Evolutionary conservation across 2,888 invertebrate genomes (phyloP), one percentile per base, ranked within the genome.

Genomic region (Acleris laterana): DNA sequence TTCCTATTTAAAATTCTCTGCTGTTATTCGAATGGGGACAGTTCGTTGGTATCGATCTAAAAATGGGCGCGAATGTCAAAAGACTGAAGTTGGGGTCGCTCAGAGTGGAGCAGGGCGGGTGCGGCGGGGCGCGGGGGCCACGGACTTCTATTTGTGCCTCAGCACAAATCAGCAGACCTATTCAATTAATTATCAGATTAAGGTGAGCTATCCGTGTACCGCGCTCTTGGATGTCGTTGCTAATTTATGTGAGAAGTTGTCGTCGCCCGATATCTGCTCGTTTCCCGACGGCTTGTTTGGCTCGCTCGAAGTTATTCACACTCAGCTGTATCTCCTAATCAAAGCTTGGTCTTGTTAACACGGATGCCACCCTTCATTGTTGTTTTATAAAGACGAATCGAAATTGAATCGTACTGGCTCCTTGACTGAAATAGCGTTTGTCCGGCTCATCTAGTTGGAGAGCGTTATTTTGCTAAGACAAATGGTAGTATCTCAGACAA

Each of bases 111-210:
- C 51, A 48, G 66, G 61, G 59, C 57, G 59, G 57, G 56, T 57
- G 56, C 32, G 58, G 57, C n/a, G 55, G 48, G 77, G 72, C 58
- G 73, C 66, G 82, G 85, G 84, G 84, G 77, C 80, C 72, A 82
- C 76, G 79, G 79, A 77, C 73, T 77, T 85, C 92, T 93, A 93
- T 93, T 93, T 93, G 86, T 83, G 92, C 87, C 76, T 63, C 87
- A 84, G 82, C 87, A 91, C 92, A 92, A 93, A 93, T 93, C 93
- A 92, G 82, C 85, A 85, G 88, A 88, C 89, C 84, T 83, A 87
- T 88, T 90, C 90, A 89, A 93, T 93, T 93, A 93, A 93, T 93
- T 91, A 93, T 91, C 83, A 89, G 90, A 93, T 93, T 93, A 92
- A 93, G 89, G 92, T 91, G 92, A 89, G 89, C 88, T 81, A 89